These are phyloP conservation scores for Atopsyche davidsoni DNA, from an alignment of 1,140 invertebrate genomes.

Conservation along the genomic window DNA sequence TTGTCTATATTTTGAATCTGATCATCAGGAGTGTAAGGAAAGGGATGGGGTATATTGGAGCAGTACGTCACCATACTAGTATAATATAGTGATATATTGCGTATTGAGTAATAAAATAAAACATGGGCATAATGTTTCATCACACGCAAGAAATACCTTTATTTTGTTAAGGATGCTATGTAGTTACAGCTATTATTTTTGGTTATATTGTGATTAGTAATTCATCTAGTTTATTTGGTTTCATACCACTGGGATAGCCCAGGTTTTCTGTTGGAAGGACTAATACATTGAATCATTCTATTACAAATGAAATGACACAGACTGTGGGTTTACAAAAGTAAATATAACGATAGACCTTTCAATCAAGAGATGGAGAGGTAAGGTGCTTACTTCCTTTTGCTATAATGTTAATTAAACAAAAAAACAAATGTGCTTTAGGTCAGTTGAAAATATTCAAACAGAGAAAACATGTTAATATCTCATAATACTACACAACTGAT, in stretches of 20 bases:
- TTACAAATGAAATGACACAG: constrained; percentile 19
- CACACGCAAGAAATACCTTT: constrained; percentile 30
- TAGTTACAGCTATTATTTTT: constrained; percentile 31
- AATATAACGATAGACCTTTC: too few relatives aligned
- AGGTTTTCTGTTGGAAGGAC: constrained; percentile 16
- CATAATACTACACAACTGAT: constrained; percentile 25
- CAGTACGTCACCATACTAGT: too few relatives aligned
- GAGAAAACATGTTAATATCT: constrained; percentile 28
- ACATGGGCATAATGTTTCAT: constrained; percentile 27
- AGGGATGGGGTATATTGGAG: too few relatives aligned
- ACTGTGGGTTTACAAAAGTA: constrained; percentile 14
- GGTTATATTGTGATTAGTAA: constrained; percentile 32
- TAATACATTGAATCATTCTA: constrained; percentile 23
- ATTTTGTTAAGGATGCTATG: constrained; percentile 29
- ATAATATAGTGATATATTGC: too few relatives aligned
- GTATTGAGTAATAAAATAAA: too few relatives aligned
- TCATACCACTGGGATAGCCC: constrained; percentile 9
- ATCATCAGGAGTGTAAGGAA: too few relatives aligned
- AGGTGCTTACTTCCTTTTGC: too few relatives aligned
- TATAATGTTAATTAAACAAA: constrained; percentile 5
- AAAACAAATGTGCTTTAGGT: constrained; percentile 19
- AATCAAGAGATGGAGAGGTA: too few relatives aligned
- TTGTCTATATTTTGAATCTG: too few relatives aligned
- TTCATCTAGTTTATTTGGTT: constrained; percentile 31
- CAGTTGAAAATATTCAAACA: constrained; percentile 24